These are phyloP conservation scores for Campopleginae sp. DNA, from an alignment of 2,888 invertebrate genomes.

Conservation along the genomic window DNA sequence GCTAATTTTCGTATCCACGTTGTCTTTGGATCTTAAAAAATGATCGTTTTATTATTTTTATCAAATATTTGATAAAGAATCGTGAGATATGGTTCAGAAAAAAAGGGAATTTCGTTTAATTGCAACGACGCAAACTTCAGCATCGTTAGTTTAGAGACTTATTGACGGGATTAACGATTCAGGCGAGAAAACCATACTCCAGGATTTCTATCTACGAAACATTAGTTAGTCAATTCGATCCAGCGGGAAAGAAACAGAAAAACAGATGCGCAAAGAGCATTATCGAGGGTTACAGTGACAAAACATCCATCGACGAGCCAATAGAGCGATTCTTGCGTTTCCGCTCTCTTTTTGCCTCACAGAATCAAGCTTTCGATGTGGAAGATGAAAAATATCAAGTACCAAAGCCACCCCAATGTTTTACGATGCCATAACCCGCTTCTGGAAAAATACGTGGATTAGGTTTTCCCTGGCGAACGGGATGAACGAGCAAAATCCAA, in stretches of 20 bases:
- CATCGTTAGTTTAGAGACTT: no score
- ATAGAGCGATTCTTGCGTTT: conserved; percentile 1
- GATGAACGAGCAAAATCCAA: conserved; percentile 20
- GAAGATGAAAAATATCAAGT: conserved; percentile 49
- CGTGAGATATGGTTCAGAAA: no score
- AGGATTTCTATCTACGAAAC: conserved; percentile 12
- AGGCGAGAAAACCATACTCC: neutral
- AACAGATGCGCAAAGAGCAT: conserved; percentile 10
- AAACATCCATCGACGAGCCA: conserved; percentile 32
- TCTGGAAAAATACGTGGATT: conserved; percentile 54
- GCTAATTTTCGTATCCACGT: no score
- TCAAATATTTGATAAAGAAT: no score
- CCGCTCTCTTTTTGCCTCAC: conserved; percentile 17
- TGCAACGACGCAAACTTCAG: no score
- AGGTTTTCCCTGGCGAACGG: neutral
- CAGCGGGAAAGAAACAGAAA: neutral
- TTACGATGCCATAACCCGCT: conserved; percentile 31
- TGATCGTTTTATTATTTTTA: no score
- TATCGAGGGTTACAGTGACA: conserved; percentile 25
- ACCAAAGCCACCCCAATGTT: conserved; percentile 59
- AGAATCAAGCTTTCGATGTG: conserved; percentile 35
- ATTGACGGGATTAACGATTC: neutral
- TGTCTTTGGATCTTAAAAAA: no score
- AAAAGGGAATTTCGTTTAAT: no score
- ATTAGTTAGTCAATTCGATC: conserved; percentile 36